phyloP scores from a whole-genome alignment of 35 echinoderm and acorn worm species.

The Apostichopus californicus region DNA sequence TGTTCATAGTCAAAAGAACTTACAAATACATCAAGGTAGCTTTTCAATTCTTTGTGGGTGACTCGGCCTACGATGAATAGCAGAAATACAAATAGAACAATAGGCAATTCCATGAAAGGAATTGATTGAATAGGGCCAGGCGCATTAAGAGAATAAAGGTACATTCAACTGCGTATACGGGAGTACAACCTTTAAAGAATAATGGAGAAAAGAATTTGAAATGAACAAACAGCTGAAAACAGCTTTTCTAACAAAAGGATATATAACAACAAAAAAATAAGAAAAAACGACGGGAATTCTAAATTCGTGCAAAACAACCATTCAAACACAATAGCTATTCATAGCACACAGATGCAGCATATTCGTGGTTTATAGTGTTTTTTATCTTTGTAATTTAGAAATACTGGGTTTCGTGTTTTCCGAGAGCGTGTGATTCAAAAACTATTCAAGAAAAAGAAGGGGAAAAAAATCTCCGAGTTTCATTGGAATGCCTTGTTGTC shows the following conservation, averaged over 20 bases:
- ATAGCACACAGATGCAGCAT: background rate
- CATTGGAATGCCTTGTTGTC: background rate
- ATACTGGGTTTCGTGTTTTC: background rate
- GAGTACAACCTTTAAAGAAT: background rate
- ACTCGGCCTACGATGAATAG: background rate
- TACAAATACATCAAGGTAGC: conserved; percentile 35
- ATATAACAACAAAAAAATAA: background rate
- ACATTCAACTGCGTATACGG: background rate
- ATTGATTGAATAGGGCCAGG: background rate
- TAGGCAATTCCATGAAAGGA: conserved; percentile 33
- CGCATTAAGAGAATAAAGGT: conserved; percentile 40
- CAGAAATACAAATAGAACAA: conserved; percentile 10
- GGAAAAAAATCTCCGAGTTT: background rate
- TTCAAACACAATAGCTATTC: background rate
- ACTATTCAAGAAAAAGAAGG: background rate
- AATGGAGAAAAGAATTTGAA: background rate
- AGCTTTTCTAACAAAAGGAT: background rate
- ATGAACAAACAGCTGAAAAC: conserved; percentile 37
- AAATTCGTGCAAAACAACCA: conserved; percentile 33
- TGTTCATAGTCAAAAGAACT: conserved; percentile 33
- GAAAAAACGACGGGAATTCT: conserved; percentile 10
- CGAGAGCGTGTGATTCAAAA: background rate
- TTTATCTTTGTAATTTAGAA: background rate
- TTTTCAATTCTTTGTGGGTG: conserved; percentile 23
- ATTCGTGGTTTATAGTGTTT: background rate